Base-by-base conservation (phyloP, 2,888 invertebrate species). In the Deilephila porcellus region DNA sequence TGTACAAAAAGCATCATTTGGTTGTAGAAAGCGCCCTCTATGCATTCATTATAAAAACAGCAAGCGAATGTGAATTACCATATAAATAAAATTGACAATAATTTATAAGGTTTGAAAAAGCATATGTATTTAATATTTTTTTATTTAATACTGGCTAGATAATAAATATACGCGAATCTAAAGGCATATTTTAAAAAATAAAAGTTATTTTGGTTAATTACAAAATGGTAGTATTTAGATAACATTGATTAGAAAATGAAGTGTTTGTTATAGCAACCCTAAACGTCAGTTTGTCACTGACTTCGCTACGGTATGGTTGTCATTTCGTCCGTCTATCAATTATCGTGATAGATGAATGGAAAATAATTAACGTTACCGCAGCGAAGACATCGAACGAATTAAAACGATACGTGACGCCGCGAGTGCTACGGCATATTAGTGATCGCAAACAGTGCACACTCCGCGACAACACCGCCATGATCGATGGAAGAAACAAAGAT, bases 401-500 rank as follows among this genome's bases (percentile, higher is more conserved):
- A 83, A 80, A 80, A 83, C 84, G 81, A 87, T 86, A 85, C 82
- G 80, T 80, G 82, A 81, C 80, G 84, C 80, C 85, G 85, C 83
- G 87, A 78, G 86, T 85, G 86, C 78, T 80, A 79, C 79, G 79
- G 79, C 81, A 81, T 81, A 83, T 80, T 73, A 86, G 87, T 88
- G 86, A 83, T 76, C 75, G 72, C 80, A 75, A 78, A 76, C 73
- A 76, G 85, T 88, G 81, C 80, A 84, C 85, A 80, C 83, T 85
- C 83, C 81, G 76, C 85, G 76, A 85, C 87, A 86, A 89, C 88
- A 90, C 88, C 91, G 91, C 92, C 93, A 93, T 94, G 94, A 95
- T 94, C 95, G 93, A 95, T 95, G 95, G 92, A 87, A 89, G 90
- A 93, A 94, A 93, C 94, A 95, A 95, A 95, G 94, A 95, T 95